Conservation (phyloP, 2,797 vertebrate genomes). For the Podarcis siculus region DNA sequence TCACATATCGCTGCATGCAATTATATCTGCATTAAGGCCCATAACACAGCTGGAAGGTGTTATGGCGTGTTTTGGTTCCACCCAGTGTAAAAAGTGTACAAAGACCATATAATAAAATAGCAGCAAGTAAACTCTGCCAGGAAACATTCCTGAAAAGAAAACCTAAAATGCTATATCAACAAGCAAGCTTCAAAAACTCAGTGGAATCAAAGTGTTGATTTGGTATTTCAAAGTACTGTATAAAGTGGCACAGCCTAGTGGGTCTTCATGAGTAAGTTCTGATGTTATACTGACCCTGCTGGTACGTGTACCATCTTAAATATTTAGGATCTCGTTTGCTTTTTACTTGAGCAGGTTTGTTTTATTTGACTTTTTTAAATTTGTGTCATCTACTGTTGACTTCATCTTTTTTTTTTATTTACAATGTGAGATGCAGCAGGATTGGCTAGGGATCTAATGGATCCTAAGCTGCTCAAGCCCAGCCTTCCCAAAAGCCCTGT, state of each 20-base stretch:
- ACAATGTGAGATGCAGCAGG: too few relatives aligned
- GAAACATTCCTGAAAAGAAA: conserved; percentile 3
- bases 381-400: background rate
- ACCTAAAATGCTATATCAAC: background rate
- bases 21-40: background rate
- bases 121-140: background rate
- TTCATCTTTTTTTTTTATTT: background rate
- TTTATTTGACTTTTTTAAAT: background rate
- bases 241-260: background rate
- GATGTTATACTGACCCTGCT: background rate
- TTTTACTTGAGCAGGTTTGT: background rate
- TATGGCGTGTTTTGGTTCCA: background rate
- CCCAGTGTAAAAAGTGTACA: background rate
- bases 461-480: too few relatives aligned
- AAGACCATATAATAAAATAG: background rate
- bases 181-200: background rate
- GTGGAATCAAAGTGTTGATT: background rate
- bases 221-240: background rate
- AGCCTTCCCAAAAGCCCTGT: too few relatives aligned
- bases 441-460: too few relatives aligned
- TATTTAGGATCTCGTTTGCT: background rate
- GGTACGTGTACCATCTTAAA: background rate
- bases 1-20: background rate
- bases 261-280: background rate
- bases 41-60: background rate